These are phyloP conservation scores for Hippotragus niger DNA, from an alignment of 2,113 vertebrate species.

Conservation along the genomic window DNA sequence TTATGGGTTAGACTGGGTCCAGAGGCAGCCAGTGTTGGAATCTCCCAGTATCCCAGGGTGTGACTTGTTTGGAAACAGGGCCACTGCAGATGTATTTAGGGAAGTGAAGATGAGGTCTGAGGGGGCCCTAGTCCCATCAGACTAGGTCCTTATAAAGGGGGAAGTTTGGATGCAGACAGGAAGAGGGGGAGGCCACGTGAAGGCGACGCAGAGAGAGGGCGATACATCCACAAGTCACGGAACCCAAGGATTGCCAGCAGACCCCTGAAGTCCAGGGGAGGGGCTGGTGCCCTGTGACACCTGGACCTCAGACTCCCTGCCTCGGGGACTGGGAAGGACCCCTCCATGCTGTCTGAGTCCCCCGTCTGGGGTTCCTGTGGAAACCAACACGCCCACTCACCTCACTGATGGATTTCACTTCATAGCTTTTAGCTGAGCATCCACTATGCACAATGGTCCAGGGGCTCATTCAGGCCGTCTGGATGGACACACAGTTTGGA, in stretches of 20 bases:
- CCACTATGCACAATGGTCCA: fast-evolving
- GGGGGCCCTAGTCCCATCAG: fast-evolving
- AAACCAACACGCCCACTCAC: fast-evolving
- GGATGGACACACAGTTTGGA: fast-evolving
- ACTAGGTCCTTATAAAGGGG: fast-evolving
- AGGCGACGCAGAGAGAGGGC: fast-evolving
- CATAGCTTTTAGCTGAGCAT: too few relatives aligned
- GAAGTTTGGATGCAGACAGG: too few relatives aligned
- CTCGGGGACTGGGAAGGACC: fast-evolving
- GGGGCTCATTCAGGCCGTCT: fast-evolving
- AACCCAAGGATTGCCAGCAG: not conserved
- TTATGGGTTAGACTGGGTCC: not conserved
- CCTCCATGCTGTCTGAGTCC: fast-evolving
- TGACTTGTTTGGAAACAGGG: not conserved
- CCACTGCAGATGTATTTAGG: not conserved
- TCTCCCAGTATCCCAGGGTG: not conserved
- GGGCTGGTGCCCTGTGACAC: not conserved
- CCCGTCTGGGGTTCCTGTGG: fast-evolving
- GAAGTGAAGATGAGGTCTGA: not conserved
- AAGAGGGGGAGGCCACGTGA: fast-evolving
- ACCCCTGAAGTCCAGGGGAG: too few relatives aligned
- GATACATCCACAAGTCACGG: fast-evolving
- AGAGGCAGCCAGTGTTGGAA: not conserved
- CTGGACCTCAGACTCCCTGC: fast-evolving
- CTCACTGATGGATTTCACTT: fast-evolving